Percentiles rank a stretch among this genome's conserved stretches.
Conservation (phyloP, 1,140 invertebrate genomes). For the Drosophila orena region DNA sequence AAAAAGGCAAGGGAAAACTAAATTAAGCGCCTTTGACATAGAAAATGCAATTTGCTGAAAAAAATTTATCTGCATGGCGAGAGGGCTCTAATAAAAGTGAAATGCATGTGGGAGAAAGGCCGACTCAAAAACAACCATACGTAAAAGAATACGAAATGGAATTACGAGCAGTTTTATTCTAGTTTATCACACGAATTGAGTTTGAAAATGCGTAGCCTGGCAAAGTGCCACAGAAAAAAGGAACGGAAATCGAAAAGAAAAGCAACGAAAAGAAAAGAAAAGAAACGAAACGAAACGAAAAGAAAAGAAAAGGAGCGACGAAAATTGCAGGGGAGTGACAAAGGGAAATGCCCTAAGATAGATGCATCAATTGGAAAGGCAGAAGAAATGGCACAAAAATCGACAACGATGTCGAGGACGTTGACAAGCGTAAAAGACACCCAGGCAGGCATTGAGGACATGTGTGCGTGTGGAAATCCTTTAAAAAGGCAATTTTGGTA, state of each 20-base stretch:
- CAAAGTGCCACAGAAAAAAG: constrained; percentile 38
- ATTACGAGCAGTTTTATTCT: constrained; percentile 77
- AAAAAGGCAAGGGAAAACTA: constrained; percentile 37
- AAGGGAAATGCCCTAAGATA: constrained; percentile 58
- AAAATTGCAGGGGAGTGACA: constrained; percentile 32
- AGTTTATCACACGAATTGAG: constrained; percentile 79
- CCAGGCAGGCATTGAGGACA: constrained; percentile 47
- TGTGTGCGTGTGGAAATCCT: constrained; percentile 72
- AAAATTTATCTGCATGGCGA: constrained; percentile 46
- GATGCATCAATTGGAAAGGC: constrained; percentile 77
- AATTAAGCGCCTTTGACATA: constrained; percentile 81
- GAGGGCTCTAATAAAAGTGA: constrained; percentile 52
- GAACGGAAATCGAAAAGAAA: constrained; percentile 1
- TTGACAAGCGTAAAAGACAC: constrained; percentile 77
- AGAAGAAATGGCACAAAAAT: constrained; percentile 66
- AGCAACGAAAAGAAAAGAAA: constrained; percentile 12
- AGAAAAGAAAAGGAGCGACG: constrained; percentile 1
- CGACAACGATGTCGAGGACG: constrained; percentile 58
- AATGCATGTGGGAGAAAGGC: constrained; percentile 46
- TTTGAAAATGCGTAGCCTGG: constrained; percentile 71
- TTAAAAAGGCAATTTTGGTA: constrained; percentile 82
- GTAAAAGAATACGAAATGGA: constrained; percentile 43
- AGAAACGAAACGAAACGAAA: constrained; percentile 8
- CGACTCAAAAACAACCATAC: constrained; percentile 26
- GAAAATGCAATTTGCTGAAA: constrained; percentile 70